A percentile compares a stretch with the other conserved stretches of the same genome.
phyloP scores from a whole-genome alignment of 2,888 invertebrate genomes.

The Lepidocyrtoides sp. region DNA sequence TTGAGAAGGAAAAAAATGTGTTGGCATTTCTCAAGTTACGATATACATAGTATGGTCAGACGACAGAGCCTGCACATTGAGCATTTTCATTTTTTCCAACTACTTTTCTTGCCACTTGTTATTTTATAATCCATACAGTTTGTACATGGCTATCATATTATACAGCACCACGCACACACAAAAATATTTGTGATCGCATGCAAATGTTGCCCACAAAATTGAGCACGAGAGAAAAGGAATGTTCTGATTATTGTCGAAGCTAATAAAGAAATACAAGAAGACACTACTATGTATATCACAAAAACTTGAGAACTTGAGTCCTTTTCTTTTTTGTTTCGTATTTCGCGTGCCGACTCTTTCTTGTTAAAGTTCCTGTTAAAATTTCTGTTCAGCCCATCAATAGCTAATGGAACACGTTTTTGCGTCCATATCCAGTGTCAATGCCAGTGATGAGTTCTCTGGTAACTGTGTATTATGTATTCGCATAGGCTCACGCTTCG shows the following conservation, averaged over 20 bases:
- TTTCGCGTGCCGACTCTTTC: slow-evolving; percentile 15
- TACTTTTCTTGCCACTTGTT: background rate
- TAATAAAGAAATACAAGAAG: slow-evolving; percentile 33
- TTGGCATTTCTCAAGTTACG: slow-evolving; percentile 9
- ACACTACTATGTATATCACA: background rate
- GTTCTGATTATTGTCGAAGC: slow-evolving; percentile 15
- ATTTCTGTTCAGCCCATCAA: background rate
- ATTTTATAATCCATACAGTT: background rate
- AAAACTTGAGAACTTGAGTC: background rate
- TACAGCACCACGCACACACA: background rate
- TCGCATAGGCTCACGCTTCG: background rate
- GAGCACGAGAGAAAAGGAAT: background rate
- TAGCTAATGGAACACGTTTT: background rate
- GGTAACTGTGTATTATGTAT: background rate
- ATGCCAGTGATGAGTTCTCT: slow-evolving; percentile 35
- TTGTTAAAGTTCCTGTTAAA: background rate
- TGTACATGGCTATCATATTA: background rate
- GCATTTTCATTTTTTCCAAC: background rate
- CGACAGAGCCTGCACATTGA: background rate
- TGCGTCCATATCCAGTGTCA: background rate
- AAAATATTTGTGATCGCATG: background rate
- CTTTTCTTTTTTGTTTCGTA: background rate
- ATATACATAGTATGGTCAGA: too few species aligned
- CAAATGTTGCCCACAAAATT: slow-evolving; percentile 21
- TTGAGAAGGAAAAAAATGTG: slow-evolving; percentile 1